Conservation (phyloP, 2,113 vertebrate species). For the Brachyistius frenatus region DNA sequence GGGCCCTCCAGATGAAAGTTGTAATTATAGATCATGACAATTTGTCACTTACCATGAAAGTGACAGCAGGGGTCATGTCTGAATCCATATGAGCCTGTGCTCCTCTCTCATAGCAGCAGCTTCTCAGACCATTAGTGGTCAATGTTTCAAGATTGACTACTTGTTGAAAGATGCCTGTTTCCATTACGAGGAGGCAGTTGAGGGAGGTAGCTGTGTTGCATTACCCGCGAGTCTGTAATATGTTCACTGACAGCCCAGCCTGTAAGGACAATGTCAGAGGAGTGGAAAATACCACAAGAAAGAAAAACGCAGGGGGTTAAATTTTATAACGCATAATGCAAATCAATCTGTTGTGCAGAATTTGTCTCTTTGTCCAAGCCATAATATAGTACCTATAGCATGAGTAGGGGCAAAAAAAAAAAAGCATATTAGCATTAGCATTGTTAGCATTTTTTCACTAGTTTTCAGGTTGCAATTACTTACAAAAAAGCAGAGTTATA, state of each 20-base stretch:
- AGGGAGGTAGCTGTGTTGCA: slow-evolving; percentile 1
- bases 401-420: no score
- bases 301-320: not conserved
- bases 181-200: slow-evolving; percentile 27
- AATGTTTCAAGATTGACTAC: slow-evolving; percentile 38
- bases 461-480: no score
- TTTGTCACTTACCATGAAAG: slow-evolving; percentile 34
- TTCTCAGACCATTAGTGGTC: slow-evolving; percentile 50
- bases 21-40: slow-evolving; percentile 52
- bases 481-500: no score
- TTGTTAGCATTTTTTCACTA: no score
- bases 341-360: not conserved
- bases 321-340: not conserved
- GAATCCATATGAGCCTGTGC: slow-evolving; percentile 2
- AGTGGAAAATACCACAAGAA: slow-evolving; percentile 14
- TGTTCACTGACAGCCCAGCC: slow-evolving; percentile 23
- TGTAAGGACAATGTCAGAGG: slow-evolving; percentile 1
- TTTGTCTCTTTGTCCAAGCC: no score
- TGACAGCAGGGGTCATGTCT: slow-evolving; percentile 47
- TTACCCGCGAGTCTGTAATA: slow-evolving; percentile 17
- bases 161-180: slow-evolving; percentile 45
- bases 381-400: no score
- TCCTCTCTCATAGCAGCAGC: slow-evolving; percentile 25
- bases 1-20: slow-evolving; percentile 38
- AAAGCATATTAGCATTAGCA: no score